Conservation (phyloP, 2,113 vertebrate species). For the Ciconia boyciana region DNA sequence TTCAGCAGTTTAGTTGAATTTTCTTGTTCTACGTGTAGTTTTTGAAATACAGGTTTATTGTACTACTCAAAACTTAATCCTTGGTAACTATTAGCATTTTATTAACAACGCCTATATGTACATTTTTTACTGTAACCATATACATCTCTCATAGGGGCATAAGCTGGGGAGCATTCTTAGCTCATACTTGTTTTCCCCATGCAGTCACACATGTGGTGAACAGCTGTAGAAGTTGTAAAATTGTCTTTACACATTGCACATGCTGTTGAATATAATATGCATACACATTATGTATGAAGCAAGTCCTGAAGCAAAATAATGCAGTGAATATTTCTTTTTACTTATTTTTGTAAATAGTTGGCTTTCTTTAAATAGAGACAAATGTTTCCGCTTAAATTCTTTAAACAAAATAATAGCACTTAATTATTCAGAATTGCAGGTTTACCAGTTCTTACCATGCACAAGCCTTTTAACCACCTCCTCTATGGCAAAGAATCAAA, state of each 20-base stretch:
- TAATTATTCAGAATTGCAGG: neutral
- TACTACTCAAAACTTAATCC: slow-evolving; percentile 21
- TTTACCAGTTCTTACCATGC: neutral
- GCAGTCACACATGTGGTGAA: slow-evolving; percentile 65
- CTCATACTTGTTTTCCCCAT: slow-evolving; percentile 51
- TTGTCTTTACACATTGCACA: slow-evolving; percentile 22
- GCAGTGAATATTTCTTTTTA: neutral
- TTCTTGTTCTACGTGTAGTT: neutral
- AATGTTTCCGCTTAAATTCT: neutral
- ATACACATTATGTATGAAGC: neutral
- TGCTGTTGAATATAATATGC: neutral
- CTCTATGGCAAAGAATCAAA: neutral
- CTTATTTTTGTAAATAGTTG: neutral
- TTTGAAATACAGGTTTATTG: neutral
- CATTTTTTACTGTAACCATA: slow-evolving; percentile 46
- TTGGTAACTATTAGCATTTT: neutral
- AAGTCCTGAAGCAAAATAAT: neutral
- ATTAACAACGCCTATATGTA: neutral
- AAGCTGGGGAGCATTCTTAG: slow-evolving; percentile 33
- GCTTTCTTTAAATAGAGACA: neutral
- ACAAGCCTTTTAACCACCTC: neutral
- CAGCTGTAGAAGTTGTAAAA: slow-evolving; percentile 65
- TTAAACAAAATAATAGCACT: neutral
- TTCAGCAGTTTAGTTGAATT: neutral
- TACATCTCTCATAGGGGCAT: slow-evolving; percentile 35